Evolutionary conservation across 2,113 vertebrate species (phyloP).

Genomic region (Vireo altiloquus): DNA sequence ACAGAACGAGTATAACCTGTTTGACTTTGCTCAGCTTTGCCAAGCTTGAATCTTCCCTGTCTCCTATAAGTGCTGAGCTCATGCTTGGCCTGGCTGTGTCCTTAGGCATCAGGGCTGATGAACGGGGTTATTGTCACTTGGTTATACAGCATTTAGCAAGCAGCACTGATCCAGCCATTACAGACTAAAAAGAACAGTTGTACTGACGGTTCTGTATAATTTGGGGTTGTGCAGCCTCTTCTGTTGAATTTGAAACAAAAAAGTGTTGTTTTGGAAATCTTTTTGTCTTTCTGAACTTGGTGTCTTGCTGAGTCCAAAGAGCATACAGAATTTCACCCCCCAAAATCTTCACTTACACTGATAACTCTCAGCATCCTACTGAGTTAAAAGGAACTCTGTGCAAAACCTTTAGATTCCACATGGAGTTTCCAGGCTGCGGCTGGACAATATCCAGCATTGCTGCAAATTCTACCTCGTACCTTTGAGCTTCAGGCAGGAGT

Average conservation of each 20-base stretch:
- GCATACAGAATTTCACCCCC: neutral
- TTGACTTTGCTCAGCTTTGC: neutral
- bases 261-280: neutral
- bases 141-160: neutral
- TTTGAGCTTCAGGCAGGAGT: neutral
- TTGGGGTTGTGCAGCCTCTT: neutral
- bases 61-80: neutral
- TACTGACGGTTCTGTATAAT: neutral
- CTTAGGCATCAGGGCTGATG: neutral
- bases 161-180: neutral
- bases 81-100: neutral
- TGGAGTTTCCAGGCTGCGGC: neutral
- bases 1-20: slow-evolving; percentile 32
- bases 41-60: neutral
- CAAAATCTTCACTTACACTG: neutral
- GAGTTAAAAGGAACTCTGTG: neutral
- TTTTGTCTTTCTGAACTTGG: neutral
- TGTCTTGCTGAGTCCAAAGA: neutral
- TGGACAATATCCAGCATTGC: fast-evolving
- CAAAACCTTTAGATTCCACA: neutral
- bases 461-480: neutral
- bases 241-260: neutral
- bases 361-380: neutral
- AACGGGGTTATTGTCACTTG: neutral
- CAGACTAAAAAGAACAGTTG: neutral